Evolutionary conservation across 2,113 vertebrate genomes (phyloP).

Genomic region (Entomyzon cyanotis): DNA sequence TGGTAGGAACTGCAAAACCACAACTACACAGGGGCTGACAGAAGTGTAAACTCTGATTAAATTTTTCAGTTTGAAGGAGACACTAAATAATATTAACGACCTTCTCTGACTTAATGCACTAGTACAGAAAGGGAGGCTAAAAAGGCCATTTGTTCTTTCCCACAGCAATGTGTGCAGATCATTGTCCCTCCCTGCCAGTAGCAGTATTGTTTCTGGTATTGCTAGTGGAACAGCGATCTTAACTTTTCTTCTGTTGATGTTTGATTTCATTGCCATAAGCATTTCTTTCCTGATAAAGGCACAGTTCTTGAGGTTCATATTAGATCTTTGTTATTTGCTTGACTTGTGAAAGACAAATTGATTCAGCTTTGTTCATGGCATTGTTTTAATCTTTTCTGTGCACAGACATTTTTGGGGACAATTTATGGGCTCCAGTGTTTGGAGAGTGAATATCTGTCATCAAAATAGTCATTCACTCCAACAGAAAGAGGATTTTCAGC

Average conservation of each 20-base stretch:
- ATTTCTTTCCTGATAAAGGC: neutral
- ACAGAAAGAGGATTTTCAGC: neutral
- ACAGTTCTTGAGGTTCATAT: neutral
- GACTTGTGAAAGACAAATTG: neutral
- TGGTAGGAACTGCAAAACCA: neutral
- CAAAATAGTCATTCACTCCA: fast-evolving
- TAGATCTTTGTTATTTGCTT: neutral
- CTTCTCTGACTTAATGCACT: neutral
- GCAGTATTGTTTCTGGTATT: neutral
- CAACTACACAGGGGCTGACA: neutral
- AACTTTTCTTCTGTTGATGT: neutral
- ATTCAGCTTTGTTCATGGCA: neutral
- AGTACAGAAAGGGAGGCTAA: neutral
- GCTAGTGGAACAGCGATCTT: neutral
- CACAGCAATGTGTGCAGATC: fast-evolving
- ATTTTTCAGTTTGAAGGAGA: neutral
- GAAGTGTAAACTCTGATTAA: neutral
- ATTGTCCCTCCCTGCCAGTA: neutral
- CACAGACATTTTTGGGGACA: neutral
- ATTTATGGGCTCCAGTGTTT: neutral
- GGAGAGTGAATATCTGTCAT: neutral
- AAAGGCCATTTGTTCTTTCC: neutral
- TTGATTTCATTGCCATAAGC: neutral
- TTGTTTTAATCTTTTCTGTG: neutral
- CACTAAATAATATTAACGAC: neutral